phyloP scores from a whole-genome alignment of 2,797 vertebrate genomes.

The Lithobates sylvaticus region DNA sequence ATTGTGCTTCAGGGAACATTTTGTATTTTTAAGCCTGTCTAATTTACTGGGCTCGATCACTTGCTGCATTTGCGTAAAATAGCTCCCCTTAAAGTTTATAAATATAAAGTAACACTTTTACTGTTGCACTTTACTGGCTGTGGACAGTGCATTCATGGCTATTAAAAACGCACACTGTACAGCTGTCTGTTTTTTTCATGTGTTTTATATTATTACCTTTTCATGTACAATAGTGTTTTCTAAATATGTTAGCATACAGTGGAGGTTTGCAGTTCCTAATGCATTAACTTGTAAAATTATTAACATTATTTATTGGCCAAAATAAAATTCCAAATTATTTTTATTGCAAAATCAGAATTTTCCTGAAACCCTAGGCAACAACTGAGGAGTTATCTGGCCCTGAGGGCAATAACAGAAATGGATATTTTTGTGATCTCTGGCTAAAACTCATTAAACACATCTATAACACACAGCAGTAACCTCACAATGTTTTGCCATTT shows the following conservation, averaged over 20 bases:
- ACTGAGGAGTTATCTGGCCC: too few relatives aligned
- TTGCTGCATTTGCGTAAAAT: not conserved
- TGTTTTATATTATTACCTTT: not conserved
- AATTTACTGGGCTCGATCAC: conserved; percentile 5
- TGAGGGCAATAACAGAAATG: too few relatives aligned
- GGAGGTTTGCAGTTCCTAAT: not conserved
- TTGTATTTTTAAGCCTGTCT: conserved; percentile 28
- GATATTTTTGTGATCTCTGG: too few relatives aligned
- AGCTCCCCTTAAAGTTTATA: conserved; percentile 1
- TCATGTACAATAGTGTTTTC: not conserved
- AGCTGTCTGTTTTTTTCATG: not conserved
- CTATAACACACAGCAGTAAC: too few relatives aligned
- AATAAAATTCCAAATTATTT: too few relatives aligned
- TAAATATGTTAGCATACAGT: not conserved
- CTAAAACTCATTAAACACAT: too few relatives aligned
- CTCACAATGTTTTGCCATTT: too few relatives aligned
- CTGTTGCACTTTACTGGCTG: not conserved
- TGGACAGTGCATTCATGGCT: not conserved
- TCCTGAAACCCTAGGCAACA: too few relatives aligned
- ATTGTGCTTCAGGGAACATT: conserved; percentile 33
- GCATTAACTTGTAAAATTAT: too few relatives aligned
- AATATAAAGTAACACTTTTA: not conserved
- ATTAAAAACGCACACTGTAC: not conserved
- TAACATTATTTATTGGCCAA: too few relatives aligned
- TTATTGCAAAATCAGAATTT: too few relatives aligned